Base-by-base conservation (phyloP, 2,888 invertebrate genomes). In the Stegophylla sp. region DNA sequence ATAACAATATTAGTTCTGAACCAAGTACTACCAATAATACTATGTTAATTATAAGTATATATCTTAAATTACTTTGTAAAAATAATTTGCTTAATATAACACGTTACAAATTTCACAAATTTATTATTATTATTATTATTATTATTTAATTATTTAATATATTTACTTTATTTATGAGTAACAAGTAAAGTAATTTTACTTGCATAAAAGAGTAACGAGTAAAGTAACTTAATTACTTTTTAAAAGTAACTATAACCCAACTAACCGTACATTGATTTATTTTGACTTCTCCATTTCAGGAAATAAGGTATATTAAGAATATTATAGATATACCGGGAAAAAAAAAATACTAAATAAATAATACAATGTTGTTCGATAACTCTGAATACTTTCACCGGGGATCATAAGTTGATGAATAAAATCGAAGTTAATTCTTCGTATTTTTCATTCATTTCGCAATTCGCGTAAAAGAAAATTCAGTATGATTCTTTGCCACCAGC, bases 391-490 rank as follows among this genome's bases (percentile, higher is more conserved):
- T 48, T n/a, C 63, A 20, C 20, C 63, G 20, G 63, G 23, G 15
- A 61, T 15, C 48, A 13, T 64, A 20, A 75, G 34, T 64, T 23
- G 34, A 41, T 20, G 56, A 2, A 72, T n/a, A 43, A 59, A n/a
- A 63, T 20, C 41, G 1, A 17, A 51, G 66, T 76, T 53, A 66
- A 75, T 76, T 75, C 64, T 23, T 20, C 53, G 51, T 76, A 53
- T 66, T 66, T 71, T 66, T 76, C 75, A 41, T 76, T 53, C 64
- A 53, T 66, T 51, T 53, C 1, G 53, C 66, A 76, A 66, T 76
- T 76, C 66, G 64, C 66, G 75, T 76, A 76, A 53, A 64, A 66
- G 75, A 75, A 75, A 75, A 75, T 75, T 53, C 75, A 53, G 64
- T 53, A 66, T 51, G 53, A 75, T 76, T 76, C 64, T 76, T 76